Base-by-base conservation (phyloP, 2,797 vertebrate species). In the Telmatherina bonti region DNA sequence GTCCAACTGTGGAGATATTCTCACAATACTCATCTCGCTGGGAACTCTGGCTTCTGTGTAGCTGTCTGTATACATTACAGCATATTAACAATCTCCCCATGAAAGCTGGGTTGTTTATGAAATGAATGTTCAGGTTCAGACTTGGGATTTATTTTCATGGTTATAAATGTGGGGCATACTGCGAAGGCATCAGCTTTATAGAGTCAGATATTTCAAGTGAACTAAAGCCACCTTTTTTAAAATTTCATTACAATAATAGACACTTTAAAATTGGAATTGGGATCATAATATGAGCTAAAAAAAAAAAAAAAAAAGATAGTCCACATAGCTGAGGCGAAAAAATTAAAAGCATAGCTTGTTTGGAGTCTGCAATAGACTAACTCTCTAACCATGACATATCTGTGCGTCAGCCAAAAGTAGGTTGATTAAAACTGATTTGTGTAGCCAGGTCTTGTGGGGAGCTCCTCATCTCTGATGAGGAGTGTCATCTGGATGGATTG, bases 1-100 rank as follows among this genome's bases (percentile, higher is more conserved):
- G 57, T 84, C 20, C 18, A 18, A 45, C 16, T 45, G 43, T 18
- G 43, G 43, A 18, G 56, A 69, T 38, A 31, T 59, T 62, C 47
- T 16, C 63, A 18, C 57, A 57, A 58, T 24, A 29, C 36, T 79
- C 57, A 52, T 53, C 47, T 55, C 41, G 35, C n/a, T 29, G 13
- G 43, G 43, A n/a, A n/a, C 7, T 47, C 43, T n/a, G 8, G 18
- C 1, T 20, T 20, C 57, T 67, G 41, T 43, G 0, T 0, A 15
- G 7, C 10, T 36, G 22, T 7, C 12, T 7, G 0, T 7, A 38
- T 18, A 18, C 35, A n/a, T 18, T 36, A 20, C 11, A 43, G 18
- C 15, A 61, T 58, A 56, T 13, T 56, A 47, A 65, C 57, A 2
- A 33, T 52, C 29, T 74, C 47, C n/a, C 18, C 20, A 8, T 9